These are phyloP conservation scores for Actias luna DNA, from an alignment of 2,888 invertebrate genomes.

Conservation along the genomic window DNA sequence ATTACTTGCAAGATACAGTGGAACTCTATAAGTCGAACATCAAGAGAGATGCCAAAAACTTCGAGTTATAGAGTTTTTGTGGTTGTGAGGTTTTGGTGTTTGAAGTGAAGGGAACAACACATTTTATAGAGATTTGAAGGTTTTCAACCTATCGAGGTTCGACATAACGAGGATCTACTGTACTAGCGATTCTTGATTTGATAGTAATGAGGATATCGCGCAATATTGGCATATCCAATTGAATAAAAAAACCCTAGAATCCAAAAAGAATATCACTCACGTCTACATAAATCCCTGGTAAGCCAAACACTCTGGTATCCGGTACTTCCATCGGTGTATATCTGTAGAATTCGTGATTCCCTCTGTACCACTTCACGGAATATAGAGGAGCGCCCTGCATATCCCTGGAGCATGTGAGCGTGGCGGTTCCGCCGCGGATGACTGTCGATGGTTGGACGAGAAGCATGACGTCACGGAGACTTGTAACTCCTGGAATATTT, in stretches of 20 bases:
- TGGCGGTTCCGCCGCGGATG: conserved; percentile 85
- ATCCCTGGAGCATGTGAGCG: conserved; percentile 88
- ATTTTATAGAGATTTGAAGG: too few species aligned
- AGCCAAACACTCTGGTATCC: conserved; percentile 86
- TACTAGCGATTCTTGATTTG: too few species aligned
- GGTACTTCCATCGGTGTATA: conserved; percentile 89
- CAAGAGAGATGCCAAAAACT: too few species aligned
- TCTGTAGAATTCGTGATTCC: conserved; percentile 91
- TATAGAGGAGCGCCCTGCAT: conserved; percentile 89
- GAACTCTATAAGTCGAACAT: too few species aligned
- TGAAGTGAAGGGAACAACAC: too few species aligned
- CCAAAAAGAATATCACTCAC: conserved; percentile 82
- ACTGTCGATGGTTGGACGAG: conserved; percentile 87
- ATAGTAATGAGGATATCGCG: too few species aligned
- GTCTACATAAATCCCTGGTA: conserved; percentile 89
- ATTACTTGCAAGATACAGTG: too few species aligned
- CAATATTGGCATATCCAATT: too few species aligned
- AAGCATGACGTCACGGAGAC: conserved; percentile 87
- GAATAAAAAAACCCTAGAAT: neutral
- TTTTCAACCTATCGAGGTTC: too few species aligned
- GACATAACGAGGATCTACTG: too few species aligned
- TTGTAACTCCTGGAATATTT: conserved; percentile 78
- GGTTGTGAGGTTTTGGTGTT: too few species aligned
- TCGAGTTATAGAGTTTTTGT: too few species aligned
- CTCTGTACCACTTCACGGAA: conserved; percentile 94